Evolutionary conservation across 1,140 invertebrate genomes (phyloP).

Genomic region (Leguminivora glycinivorella): DNA sequence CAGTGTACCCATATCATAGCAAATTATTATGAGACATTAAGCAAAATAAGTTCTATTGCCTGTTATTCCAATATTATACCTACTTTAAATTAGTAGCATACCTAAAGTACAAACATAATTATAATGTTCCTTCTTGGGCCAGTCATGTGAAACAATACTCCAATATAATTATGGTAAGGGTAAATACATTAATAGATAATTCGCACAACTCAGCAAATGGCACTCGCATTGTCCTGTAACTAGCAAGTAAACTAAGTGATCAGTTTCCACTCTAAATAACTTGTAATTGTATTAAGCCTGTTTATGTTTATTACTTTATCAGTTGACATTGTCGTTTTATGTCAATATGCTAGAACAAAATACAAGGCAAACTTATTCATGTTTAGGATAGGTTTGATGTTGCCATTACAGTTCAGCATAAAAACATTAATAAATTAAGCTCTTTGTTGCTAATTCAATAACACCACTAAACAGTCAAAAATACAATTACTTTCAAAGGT

Average conservation of each 20-base stretch:
- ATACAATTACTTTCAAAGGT: background rate
- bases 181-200: background rate
- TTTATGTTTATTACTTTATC: background rate
- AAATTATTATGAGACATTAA: too few relatives aligned
- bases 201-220: slow-evolving; percentile 8
- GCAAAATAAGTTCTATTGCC: too few relatives aligned
- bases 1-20: too few relatives aligned
- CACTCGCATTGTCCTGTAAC: slow-evolving; percentile 4
- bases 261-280: background rate
- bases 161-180: background rate
- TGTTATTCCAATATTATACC: too few relatives aligned
- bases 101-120: too few relatives aligned
- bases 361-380: background rate
- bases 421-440: background rate
- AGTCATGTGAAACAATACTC: background rate
- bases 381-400: background rate
- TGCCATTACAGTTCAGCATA: slow-evolving; percentile 2
- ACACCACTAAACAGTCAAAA: background rate
- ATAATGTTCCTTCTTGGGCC: background rate
- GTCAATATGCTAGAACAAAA: background rate
- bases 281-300: background rate
- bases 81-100: too few relatives aligned
- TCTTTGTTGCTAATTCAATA: background rate
- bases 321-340: background rate
- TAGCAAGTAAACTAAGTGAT: background rate